These are phyloP conservation scores for Parelbella ahira DNA, from an alignment of 2,888 invertebrate genomes.

Conservation along the genomic window DNA sequence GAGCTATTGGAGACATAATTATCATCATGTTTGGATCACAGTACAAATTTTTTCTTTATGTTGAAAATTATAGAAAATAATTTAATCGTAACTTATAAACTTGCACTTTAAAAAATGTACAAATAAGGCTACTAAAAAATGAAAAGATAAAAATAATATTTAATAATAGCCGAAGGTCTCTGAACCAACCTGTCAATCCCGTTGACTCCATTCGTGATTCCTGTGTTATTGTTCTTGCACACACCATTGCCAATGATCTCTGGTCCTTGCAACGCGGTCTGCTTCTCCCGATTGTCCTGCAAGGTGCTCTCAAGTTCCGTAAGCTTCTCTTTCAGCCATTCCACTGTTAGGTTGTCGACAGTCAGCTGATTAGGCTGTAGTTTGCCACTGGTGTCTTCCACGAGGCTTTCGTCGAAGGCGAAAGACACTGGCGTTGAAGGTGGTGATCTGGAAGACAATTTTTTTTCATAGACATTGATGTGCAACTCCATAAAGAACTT, in stretches of 20 bases:
- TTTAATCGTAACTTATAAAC: no score
- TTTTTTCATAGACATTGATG: no score
- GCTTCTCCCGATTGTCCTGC: slow-evolving; percentile 88
- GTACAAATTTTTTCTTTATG: no score
- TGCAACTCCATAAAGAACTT: no score
- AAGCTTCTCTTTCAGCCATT: slow-evolving; percentile 90
- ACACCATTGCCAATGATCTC: slow-evolving; percentile 75
- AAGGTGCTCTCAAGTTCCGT: slow-evolving; percentile 89
- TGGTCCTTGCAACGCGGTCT: slow-evolving; percentile 78
- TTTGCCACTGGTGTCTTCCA: slow-evolving; percentile 93
- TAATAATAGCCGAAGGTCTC: no score
- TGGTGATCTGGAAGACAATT: slow-evolving; percentile 82
- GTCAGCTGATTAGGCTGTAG: slow-evolving; percentile 92
- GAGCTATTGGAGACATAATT: no score
- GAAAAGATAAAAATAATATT: no score
- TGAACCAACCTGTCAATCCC: slow-evolving; percentile 77
- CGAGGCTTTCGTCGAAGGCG: slow-evolving; percentile 92
- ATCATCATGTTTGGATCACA: no score
- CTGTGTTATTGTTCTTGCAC: slow-evolving; percentile 70
- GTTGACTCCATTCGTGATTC: slow-evolving; percentile 77
- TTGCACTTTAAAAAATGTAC: no score
- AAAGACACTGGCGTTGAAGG: slow-evolving; percentile 89
- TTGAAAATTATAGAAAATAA: no score
- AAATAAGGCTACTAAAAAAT: no score
- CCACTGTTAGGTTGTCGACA: slow-evolving; percentile 95